phyloP scores from a whole-genome alignment of 2,113 vertebrate genomes.

The Callocephalon fimbriatum region DNA sequence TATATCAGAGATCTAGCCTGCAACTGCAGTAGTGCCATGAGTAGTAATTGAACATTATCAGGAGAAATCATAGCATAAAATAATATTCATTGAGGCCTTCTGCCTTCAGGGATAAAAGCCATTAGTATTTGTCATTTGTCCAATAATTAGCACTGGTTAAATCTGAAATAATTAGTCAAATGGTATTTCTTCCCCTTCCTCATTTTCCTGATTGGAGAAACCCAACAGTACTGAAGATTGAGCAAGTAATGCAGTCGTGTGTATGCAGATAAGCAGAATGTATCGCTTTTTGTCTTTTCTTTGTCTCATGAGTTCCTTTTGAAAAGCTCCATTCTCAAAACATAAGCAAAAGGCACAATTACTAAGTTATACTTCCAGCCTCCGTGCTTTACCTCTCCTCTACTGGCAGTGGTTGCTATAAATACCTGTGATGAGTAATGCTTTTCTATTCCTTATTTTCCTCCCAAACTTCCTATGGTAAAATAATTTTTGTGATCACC shows the following conservation, averaged over 20 bases:
- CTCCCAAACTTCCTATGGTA: background rate
- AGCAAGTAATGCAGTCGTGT: background rate
- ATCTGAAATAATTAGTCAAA: background rate
- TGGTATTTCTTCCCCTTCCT: background rate
- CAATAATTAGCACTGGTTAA: background rate
- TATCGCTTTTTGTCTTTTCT: background rate
- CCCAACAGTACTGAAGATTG: background rate
- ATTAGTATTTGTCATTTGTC: background rate
- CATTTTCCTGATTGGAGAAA: background rate
- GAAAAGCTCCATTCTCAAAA: background rate
- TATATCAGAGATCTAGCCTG: background rate
- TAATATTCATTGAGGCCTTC: background rate
- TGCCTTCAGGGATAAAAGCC: background rate
- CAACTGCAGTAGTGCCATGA: background rate
- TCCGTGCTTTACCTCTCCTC: background rate
- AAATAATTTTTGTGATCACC: background rate
- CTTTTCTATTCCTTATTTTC: rapidly evolving
- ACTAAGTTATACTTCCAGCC: background rate
- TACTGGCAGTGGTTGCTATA: background rate
- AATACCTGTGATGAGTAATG: background rate
- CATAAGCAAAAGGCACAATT: background rate
- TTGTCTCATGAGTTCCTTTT: background rate
- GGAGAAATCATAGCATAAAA: background rate
- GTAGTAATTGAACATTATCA: background rate
- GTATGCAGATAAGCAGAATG: background rate